Evolutionary conservation across 2,113 vertebrate species (phyloP), one percentile per base, ranked within the genome.

Genomic region (Chrysochloris asiatica): DNA sequence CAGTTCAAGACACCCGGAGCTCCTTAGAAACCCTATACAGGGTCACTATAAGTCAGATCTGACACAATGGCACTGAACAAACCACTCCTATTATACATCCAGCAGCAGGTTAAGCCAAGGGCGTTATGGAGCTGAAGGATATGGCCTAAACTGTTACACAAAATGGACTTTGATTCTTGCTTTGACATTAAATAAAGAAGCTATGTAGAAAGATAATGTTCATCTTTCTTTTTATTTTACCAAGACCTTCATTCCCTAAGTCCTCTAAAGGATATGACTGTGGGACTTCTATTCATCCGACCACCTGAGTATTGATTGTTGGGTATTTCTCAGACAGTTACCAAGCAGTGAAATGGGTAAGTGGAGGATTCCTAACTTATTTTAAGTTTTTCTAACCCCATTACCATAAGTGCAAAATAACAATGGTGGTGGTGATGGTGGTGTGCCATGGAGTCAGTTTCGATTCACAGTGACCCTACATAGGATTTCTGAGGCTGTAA

Each of bases 101-200:
- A 65, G 73, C 26, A 80, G 45, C 21, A 82, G 8, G 33, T 61
- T 72, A 92, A 72, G 19, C 71, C 36, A 21, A n/a, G n/a, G n/a
- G n/a, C n/a, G n/a, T n/a, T n/a, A n/a, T n/a, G n/a, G n/a, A n/a
- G 4, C 54, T 56, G 54, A 56, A 56, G 24, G 54, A 56, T 56
- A 56, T 0, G 28, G 73, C 8, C 67, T 61, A 36, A 36, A 84
- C 43, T 28, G 38, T 77, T 78, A 73, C 65, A 92, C 9, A 90
- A 73, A 4, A 77, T 4, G 69, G 45, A 95, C 54, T 72, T 0
- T 1, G 33, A 87, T 63, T 54, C 47, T 47, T 86, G 47, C 72
- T 72, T 67, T 91, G 61, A 91, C n/a, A 30, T 14, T 76, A 69
- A 90, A 24, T 83, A 89, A 80, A 87, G 63, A 94, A 92, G 52